A percentile compares a stretch with the other conserved stretches of the same genome.
These are phyloP conservation scores for Dicaeum eximium DNA, from an alignment of 2,113 vertebrate species.

Conservation along the genomic window DNA sequence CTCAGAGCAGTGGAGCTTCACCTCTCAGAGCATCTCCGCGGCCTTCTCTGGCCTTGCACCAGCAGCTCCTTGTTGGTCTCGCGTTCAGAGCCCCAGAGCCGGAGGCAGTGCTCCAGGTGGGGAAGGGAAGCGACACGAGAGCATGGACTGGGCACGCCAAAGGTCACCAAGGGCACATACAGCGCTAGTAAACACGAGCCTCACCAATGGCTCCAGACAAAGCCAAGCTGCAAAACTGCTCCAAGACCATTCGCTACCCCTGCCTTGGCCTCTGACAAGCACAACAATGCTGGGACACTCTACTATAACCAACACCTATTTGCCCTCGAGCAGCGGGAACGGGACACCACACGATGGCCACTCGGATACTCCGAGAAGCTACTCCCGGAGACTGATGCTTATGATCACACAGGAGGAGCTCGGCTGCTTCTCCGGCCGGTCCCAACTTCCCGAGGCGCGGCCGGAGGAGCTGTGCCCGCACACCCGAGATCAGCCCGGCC, in stretches of 20 bases:
- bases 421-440: background rate
- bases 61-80: background rate
- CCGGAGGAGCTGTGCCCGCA: background rate
- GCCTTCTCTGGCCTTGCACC: background rate
- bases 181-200: accelerated
- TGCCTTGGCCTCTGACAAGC: background rate
- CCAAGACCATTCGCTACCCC: no score
- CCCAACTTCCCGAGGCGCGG: background rate
- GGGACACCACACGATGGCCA: no score
- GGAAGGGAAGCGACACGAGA: accelerated
- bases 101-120: background rate
- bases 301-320: accelerated
- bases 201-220: background rate
- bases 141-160: accelerated
- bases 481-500: background rate
- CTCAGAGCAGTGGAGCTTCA: background rate
- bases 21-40: background rate
- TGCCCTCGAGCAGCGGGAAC: background rate
- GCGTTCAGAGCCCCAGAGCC: background rate
- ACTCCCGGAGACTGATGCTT: background rate
- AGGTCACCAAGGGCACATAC: accelerated
- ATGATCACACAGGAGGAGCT: background rate
- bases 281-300: background rate
- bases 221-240: background rate
- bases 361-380: background rate